Base-by-base conservation (phyloP, 2,888 invertebrate species). In the Hydriomena furcata region DNA sequence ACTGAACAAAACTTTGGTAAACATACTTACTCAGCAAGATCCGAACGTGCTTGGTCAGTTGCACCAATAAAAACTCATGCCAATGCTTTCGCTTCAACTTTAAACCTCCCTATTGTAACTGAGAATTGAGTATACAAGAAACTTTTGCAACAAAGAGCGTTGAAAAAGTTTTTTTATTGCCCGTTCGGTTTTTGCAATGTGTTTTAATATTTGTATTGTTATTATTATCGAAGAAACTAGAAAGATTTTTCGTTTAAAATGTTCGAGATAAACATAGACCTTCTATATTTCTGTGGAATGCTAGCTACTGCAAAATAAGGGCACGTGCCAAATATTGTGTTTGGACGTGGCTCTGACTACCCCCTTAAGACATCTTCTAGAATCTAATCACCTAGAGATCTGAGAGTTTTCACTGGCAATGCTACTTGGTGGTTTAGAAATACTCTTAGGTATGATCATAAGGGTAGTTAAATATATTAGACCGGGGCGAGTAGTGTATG, bases 1-100 rank as follows among this genome's bases (percentile, higher is more conserved):
- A 24, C 24, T n/a, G n/a, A n/a, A n/a, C 36, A 35, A 23, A 34
- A 21, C 5, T 7, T 10, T 12, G 32, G 7, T 23, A 23, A 23
- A 1, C 1, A 28, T 12, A 2, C 46, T 20, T 24, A 32, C 8
- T 40, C 17, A 10, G 23, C 30, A 32, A 32, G 28, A 28, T 17
- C 17, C 17, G 17, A 17, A 17, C 17, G 17, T 17, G 17, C 34
- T 31, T 45, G 31, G 36, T 21, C 27, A 45, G 45, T 44, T 40
- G 38, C 34, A 11, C 47, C 60, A 60, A 66, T 68, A 66, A 65
- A 63, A 52, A 38, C 45, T 51, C 48, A 48, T 53, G 53, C 46
- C 54, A 53, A 53, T 38, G 35, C 55, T 54, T 49, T 55, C 50
- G 24, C 30, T 54, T 52, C 55, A 61, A 56, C 48, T 63, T 60